Percentiles rank a stretch among this genome's conserved stretches.
Evolutionary conservation across 35 echinoderm and acorn worm genomes (phyloP).

Genomic region (Eucidaris tribuloides): DNA sequence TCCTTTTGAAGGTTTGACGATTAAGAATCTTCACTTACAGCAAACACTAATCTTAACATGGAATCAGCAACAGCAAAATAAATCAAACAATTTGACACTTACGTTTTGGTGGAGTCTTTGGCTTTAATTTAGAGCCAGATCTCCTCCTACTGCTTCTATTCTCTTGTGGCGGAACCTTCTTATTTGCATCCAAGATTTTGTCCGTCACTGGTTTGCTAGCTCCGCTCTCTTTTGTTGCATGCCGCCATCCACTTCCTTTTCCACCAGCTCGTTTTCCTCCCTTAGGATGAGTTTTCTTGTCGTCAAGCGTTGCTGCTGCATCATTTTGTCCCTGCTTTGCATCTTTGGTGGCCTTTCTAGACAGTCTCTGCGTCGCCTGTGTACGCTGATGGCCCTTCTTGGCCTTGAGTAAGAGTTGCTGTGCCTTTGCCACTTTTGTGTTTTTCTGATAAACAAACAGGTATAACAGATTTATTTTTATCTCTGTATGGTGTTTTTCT

Average conservation of each 20-base stretch:
- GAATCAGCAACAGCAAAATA: too few species aligned
- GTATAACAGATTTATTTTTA: too few species aligned
- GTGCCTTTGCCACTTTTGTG: neutral
- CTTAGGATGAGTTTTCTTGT: neutral
- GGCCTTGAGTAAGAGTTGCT: neutral
- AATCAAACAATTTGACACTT: too few species aligned
- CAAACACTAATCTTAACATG: too few species aligned
- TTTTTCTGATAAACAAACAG: too few species aligned
- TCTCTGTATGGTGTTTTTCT: too few species aligned
- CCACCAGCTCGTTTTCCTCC: neutral
- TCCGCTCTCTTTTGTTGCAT: neutral
- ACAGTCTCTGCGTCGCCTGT: neutral
- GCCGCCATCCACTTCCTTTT: neutral
- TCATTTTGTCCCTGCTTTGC: too few species aligned
- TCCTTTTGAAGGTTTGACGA: too few species aligned
- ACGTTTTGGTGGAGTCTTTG: slow-evolving; percentile 18
- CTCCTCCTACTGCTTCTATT: slow-evolving; percentile 7
- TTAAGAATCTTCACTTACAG: too few species aligned
- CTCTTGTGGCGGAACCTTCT: neutral
- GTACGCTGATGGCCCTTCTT: slow-evolving; percentile 8
- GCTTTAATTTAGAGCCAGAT: slow-evolving; percentile 3
- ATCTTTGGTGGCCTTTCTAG: too few species aligned
- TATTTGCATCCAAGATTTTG: neutral
- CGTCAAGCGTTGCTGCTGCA: neutral
- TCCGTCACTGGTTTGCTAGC: neutral